A percentile compares a stretch with the other conserved stretches of the same genome.
Conservation (phyloP, 2,797 vertebrate species). For the Scolopax rusticola region DNA sequence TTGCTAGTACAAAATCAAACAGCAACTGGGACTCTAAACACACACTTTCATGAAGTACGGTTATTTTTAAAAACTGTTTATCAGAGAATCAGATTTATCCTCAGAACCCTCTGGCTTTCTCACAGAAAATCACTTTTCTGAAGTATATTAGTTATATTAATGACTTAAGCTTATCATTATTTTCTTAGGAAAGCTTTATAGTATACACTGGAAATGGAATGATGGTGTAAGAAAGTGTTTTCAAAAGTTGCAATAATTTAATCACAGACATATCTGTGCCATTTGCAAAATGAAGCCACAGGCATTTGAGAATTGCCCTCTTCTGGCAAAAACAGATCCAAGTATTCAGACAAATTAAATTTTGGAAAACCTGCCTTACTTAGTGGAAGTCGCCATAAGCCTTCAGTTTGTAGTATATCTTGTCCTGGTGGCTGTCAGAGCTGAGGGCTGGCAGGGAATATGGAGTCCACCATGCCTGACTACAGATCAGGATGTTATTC, state of each 20-base stretch:
- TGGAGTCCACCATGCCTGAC: background rate
- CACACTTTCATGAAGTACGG: background rate
- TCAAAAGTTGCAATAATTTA: background rate
- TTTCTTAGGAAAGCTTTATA: background rate
- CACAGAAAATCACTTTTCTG: background rate
- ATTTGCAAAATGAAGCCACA: background rate
- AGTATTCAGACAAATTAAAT: background rate
- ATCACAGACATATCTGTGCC: background rate
- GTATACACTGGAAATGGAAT: background rate
- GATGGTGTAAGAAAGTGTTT: background rate
- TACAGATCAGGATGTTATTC: background rate
- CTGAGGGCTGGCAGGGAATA: background rate
- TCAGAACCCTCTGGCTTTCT: background rate
- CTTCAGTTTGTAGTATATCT: background rate
- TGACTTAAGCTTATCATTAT: background rate
- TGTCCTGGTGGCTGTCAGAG: background rate
- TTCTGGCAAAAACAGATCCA: background rate
- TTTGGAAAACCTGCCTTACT: background rate
- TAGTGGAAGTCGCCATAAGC: background rate
- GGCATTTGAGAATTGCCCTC: background rate
- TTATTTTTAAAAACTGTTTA: background rate
- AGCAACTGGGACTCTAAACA: conserved; percentile 29
- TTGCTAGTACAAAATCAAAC: conserved; percentile 60
- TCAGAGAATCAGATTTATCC: background rate
- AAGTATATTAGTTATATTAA: background rate